phyloP scores from a whole-genome alignment of 2,797 vertebrate genomes.

The Sparus aurata region DNA sequence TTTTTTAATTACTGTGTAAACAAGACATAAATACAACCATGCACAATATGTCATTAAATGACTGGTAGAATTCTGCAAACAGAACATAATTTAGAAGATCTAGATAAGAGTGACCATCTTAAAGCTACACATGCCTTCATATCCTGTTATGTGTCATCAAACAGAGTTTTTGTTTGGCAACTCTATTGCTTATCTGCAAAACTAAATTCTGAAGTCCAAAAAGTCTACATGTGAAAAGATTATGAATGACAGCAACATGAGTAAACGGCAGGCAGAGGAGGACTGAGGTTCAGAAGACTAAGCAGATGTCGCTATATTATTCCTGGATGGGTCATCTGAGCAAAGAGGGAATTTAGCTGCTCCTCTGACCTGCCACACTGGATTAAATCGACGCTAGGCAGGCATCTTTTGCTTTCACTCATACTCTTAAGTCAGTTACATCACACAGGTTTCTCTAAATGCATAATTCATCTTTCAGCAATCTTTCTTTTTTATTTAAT shows the following conservation, averaged over 20 bases:
- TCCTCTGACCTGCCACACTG: conserved; percentile 42
- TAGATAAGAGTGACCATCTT: not conserved
- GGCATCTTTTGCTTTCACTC: conserved; percentile 40
- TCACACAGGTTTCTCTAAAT: conserved; percentile 15
- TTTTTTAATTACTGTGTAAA: not conserved
- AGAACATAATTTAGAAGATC: not conserved
- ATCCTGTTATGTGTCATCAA: conserved; percentile 32
- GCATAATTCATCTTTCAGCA: not conserved
- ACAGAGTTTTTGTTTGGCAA: conserved; percentile 24
- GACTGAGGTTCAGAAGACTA: conserved; percentile 37
- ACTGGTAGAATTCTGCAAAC: not conserved
- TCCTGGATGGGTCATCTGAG: conserved; percentile 53
- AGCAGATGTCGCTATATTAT: conserved; percentile 61
- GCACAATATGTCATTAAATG: not conserved
- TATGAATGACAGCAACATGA: conserved; percentile 56
- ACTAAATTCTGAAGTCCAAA: conserved; percentile 35
- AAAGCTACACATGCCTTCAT: conserved; percentile 14
- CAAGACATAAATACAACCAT: not conserved
- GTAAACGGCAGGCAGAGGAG: conserved; percentile 49
- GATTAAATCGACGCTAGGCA: conserved; percentile 56
- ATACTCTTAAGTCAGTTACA: conserved; percentile 35
- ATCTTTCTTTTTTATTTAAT: not conserved
- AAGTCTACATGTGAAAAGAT: conserved; percentile 54
- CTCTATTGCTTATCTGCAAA: conserved; percentile 49
- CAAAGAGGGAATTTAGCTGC: conserved; percentile 52